A percentile compares a stretch with the other conserved stretches of the same genome.
Conservation (phyloP, 2,888 invertebrate genomes). For the Catocala nupta region DNA sequence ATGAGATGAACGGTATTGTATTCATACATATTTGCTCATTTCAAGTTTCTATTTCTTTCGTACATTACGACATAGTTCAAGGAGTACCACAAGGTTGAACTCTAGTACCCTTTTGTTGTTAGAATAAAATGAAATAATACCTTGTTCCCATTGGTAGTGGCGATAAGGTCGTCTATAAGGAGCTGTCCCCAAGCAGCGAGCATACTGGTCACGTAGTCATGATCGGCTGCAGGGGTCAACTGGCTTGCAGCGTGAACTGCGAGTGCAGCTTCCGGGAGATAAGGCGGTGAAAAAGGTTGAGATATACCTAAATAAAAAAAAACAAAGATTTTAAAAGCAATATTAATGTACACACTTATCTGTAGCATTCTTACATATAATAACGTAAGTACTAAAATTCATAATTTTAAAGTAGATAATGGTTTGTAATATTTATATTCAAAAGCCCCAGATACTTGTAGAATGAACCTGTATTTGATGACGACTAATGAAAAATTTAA, state of each 20-base stretch:
- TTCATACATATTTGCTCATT: constrained; percentile 1
- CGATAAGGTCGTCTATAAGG: constrained; percentile 90
- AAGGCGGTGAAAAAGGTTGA: constrained; percentile 82
- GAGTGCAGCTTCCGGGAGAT: constrained; percentile 88
- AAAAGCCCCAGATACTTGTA: background rate
- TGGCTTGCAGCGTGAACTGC: constrained; percentile 87
- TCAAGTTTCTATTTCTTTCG: background rate
- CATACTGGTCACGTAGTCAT: constrained; percentile 92
- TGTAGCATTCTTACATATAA: background rate
- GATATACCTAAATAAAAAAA: constrained; percentile 65
- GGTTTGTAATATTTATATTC: background rate
- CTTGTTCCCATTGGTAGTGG: constrained; percentile 88
- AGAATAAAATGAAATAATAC: constrained; percentile 48
- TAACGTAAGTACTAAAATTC: too few relatives aligned
- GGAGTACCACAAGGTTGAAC: constrained; percentile 34
- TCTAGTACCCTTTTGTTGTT: constrained; percentile 19
- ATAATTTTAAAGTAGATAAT: too few relatives aligned
- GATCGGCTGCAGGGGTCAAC: constrained; percentile 86
- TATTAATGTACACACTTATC: background rate
- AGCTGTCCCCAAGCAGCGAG: constrained; percentile 94
- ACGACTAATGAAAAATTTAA: constrained; percentile 9
- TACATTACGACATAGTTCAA: constrained; percentile 16
- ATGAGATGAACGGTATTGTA: constrained; percentile 13
- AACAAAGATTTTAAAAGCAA: background rate
- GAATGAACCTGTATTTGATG: background rate